These are phyloP conservation scores for Andrena camellia DNA, from an alignment of 2,888 invertebrate genomes.

Conservation along the genomic window DNA sequence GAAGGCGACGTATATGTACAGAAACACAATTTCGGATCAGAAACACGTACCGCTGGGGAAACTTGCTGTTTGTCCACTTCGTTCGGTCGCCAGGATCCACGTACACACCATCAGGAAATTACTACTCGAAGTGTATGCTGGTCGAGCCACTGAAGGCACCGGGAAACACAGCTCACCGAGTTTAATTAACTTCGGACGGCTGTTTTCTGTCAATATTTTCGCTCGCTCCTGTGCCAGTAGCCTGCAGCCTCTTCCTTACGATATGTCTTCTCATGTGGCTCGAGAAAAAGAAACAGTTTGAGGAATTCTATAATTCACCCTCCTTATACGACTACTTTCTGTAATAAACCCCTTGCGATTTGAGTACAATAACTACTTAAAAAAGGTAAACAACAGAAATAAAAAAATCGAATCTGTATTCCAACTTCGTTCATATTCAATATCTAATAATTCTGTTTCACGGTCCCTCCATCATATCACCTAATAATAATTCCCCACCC, in stretches of 20 bases:
- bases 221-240: conserved; percentile 67
- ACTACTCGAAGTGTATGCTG: conserved; percentile 79
- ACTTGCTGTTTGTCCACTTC: conserved; percentile 79
- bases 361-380: too few species aligned
- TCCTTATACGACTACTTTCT: too few species aligned
- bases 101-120: conserved; percentile 82
- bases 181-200: conserved; percentile 83
- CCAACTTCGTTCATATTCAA: too few species aligned
- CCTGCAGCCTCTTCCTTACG: conserved; percentile 58
- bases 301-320: neutral
- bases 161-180: conserved; percentile 78
- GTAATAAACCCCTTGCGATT: too few species aligned
- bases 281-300: conserved; percentile 5
- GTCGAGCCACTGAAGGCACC: conserved; percentile 60
- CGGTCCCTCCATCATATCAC: too few species aligned
- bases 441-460: too few species aligned
- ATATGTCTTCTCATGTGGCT: conserved; percentile 32
- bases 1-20: conserved; percentile 34
- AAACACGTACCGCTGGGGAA: conserved; percentile 72
- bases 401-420: too few species aligned
- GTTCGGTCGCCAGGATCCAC: conserved; percentile 74
- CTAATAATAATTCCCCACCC: too few species aligned
- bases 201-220: conserved; percentile 84
- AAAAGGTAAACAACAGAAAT: too few species aligned
- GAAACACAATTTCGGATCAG: conserved; percentile 71